Evolutionary conservation across 2,113 vertebrate genomes (phyloP).

Genomic region (Chinchilla lanigera): DNA sequence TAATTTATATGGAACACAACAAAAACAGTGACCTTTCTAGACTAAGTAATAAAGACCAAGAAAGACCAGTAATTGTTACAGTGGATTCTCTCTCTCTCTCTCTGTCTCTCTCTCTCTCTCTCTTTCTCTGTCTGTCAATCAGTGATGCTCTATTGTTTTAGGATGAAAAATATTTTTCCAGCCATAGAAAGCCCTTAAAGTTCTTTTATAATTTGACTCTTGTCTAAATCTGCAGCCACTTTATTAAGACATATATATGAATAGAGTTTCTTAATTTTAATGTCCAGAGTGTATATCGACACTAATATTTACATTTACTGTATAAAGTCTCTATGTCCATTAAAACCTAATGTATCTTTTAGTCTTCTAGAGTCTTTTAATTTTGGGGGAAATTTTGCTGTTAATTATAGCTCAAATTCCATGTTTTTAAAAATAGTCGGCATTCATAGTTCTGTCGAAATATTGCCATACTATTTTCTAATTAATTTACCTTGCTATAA

Average conservation of each 20-base stretch:
- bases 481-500: neutral
- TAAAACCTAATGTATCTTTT: neutral
- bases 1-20: neutral
- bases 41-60: neutral
- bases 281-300: neutral
- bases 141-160: neutral
- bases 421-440: neutral
- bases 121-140: neutral
- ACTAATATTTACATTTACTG: neutral
- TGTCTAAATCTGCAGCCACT: neutral
- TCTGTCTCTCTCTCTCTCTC: neutral
- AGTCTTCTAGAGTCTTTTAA: neutral
- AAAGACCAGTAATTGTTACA: neutral
- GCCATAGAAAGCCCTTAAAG: neutral
- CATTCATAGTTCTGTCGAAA: neutral
- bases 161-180: neutral
- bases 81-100: neutral
- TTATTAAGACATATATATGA: neutral
- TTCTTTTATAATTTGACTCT: neutral
- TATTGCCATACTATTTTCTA: neutral
- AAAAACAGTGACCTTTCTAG: neutral
- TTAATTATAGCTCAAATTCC: neutral
- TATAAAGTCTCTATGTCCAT: neutral
- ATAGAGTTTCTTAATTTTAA: neutral
- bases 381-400: neutral